These are phyloP conservation scores for Amphipyra tragopoginis DNA, from an alignment of 2,888 invertebrate species.

Conservation along the genomic window DNA sequence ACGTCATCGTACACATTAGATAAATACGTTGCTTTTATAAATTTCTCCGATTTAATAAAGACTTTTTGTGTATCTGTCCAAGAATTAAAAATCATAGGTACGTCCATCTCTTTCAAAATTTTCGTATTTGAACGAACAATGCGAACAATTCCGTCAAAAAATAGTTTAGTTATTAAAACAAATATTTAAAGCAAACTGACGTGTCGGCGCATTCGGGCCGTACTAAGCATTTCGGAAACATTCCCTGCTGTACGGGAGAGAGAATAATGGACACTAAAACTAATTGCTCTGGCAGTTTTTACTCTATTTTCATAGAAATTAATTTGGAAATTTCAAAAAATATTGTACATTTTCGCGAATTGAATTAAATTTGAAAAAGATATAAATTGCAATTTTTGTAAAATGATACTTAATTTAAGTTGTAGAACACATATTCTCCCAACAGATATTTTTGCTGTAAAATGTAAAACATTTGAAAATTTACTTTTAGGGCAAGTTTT, in stretches of 20 bases:
- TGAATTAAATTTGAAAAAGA: too few relatives aligned
- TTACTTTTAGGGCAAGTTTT: too few relatives aligned
- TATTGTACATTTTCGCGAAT: conserved; percentile 8
- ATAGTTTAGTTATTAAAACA: conserved; percentile 48
- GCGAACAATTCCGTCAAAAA: conserved; percentile 16
- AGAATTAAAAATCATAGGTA: too few relatives aligned
- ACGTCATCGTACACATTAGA: too few relatives aligned
- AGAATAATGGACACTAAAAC: conserved; percentile 45
- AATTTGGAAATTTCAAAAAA: too few relatives aligned
- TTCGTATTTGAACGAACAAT: conserved; percentile 27
- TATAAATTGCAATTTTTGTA: too few relatives aligned
- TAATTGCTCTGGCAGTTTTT: conserved; percentile 25
- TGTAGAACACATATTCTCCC: too few relatives aligned
- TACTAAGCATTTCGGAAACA: conserved; percentile 23
- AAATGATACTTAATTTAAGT: too few relatives aligned
- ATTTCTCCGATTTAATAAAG: background rate
- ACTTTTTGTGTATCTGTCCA: conserved; percentile 6
- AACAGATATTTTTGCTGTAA: too few relatives aligned
- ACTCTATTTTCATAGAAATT: conserved; percentile 19
- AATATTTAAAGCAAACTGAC: conserved; percentile 54
- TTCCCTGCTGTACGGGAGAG: conserved; percentile 25
- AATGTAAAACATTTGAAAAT: too few relatives aligned
- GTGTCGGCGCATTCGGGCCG: conserved; percentile 39
- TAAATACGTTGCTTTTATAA: too few relatives aligned
- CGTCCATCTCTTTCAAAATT: conserved; percentile 8